Evolutionary conservation across 2,797 vertebrate species (phyloP), one percentile per base, ranked within the genome.

Genomic region (Sitta carolinensis): DNA sequence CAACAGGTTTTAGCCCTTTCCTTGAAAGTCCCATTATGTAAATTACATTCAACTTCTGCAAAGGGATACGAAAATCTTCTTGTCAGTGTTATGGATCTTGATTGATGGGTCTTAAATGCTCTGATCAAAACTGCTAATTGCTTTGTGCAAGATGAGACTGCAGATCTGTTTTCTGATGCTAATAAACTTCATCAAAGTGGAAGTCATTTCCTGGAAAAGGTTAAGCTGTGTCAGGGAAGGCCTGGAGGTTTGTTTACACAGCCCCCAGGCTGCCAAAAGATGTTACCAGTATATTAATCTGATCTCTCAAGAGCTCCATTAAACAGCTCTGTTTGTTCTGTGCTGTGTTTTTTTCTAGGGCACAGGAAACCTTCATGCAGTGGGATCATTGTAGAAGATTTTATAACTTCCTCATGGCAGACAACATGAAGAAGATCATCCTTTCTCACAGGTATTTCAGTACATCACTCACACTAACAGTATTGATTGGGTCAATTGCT

Each of bases 401-500:
- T 97, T 99, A 99, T 96, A 99, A 99, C 97, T 99, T 99, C 96
- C 99, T 99, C 89, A 99, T 99, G 99, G 99, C 99, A 1, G 99
- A 99, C 97, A 99, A 99, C 98, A 99, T 99, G 99, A 99, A 99
- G 98, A 99, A 99, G 97, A 99, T 99, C 87, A 99, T 99, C 92
- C 98, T 99, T 48, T 99, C 99, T 11, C 99, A 99, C 98, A 99
- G 99, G 99, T 99, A 98, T 27, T 73, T 38, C 16, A 84, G 11
- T 64, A 43, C 6, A 17, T 76, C 45, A 30, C 30, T 86, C 45
- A 61, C 2, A 30, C 23, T 62, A 47, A 34, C 52, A 59, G 21
- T 50, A 38, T 45, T 76, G 74, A 63, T 47, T 70, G 43, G 14
- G 16, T 55, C 55, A 43, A 0, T 84, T 88, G 48, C 50, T 79